Evolutionary conservation across 2,797 vertebrate genomes (phyloP).

Genomic region (Myotis pilosus): DNA sequence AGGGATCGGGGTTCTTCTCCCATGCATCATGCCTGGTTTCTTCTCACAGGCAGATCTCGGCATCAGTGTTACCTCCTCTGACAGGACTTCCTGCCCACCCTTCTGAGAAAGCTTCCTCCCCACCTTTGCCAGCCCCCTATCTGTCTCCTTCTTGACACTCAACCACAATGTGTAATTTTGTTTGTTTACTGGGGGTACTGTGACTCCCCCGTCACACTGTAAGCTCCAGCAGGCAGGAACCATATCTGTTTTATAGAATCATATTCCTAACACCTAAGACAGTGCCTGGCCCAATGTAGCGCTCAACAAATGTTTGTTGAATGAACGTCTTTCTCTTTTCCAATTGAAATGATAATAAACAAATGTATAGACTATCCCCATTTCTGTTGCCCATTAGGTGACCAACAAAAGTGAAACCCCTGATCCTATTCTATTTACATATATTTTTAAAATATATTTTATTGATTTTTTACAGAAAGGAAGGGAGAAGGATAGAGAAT

Average conservation of each 20-base stretch:
- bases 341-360: neutral
- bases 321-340: neutral
- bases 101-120: too few relatives aligned
- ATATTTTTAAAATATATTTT: neutral
- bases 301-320: neutral
- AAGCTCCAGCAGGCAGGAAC: neutral
- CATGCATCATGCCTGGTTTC: neutral
- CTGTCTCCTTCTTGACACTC: neutral
- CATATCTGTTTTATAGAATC: neutral
- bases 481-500: too few relatives aligned
- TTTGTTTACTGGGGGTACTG: neutral
- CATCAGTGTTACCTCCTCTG: neutral
- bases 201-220: neutral
- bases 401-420: neutral
- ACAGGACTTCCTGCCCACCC: neutral
- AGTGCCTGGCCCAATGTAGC: neutral
- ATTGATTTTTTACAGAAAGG: too few relatives aligned
- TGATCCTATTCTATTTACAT: neutral
- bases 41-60: neutral
- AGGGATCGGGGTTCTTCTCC: neutral
- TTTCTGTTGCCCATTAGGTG: neutral
- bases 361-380: neutral
- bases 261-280: neutral
- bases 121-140: neutral
- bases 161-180: neutral